Evolutionary conservation across 2,888 invertebrate species (phyloP).

Genomic region (Dynastes maya): DNA sequence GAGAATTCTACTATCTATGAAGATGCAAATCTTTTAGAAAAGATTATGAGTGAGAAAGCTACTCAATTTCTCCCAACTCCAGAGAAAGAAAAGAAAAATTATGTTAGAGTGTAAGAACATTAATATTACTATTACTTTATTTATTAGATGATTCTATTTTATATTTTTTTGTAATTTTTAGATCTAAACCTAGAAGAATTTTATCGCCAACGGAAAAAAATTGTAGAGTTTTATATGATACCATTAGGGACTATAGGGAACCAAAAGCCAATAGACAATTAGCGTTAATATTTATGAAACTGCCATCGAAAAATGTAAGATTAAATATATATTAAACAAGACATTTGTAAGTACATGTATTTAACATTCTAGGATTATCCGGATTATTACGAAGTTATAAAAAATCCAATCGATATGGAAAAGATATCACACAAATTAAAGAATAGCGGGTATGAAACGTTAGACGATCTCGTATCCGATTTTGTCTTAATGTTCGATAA

Average conservation of each 20-base stretch:
- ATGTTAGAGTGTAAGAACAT: conserved; percentile 67
- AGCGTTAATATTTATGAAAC: conserved; percentile 94
- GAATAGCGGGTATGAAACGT: conserved; percentile 81
- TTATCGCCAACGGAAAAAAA: conserved; percentile 81
- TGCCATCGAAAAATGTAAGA: conserved; percentile 88
- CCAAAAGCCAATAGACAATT: conserved; percentile 89
- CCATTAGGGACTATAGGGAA: conserved; percentile 91
- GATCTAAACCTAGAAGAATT: conserved; percentile 71
- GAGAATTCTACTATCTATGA: conserved; percentile 96
- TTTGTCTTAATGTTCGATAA: conserved; percentile 96
- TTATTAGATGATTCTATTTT: background rate
- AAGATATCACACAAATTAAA: conserved; percentile 91
- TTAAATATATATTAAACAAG: background rate
- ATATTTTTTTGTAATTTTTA: conserved; percentile 56
- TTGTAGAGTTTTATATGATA: conserved; percentile 88
- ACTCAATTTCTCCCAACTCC: conserved; percentile 75
- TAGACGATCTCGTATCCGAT: conserved; percentile 92
- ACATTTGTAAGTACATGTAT: background rate
- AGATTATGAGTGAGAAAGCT: conserved; percentile 86
- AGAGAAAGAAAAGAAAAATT: conserved; percentile 70
- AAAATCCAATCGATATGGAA: conserved; percentile 97
- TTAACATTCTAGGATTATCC: conserved; percentile 83
- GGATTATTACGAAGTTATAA: conserved; percentile 97
- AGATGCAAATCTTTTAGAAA: conserved; percentile 92
- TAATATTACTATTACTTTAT: background rate